Base-by-base conservation (phyloP, 2,888 invertebrate species). In the Acronicta aceris region DNA sequence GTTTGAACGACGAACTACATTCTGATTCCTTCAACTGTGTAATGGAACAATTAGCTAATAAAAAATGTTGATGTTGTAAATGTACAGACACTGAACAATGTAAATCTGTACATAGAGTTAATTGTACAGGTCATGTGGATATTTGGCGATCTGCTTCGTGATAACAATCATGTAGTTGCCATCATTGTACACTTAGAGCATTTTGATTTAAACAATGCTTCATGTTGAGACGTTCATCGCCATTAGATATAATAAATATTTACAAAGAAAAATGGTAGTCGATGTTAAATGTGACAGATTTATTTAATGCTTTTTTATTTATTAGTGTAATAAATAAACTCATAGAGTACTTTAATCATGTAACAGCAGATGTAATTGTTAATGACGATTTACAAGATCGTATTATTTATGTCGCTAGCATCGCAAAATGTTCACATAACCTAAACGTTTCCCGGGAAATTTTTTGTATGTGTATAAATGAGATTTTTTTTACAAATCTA, bases 401-500 rank as follows among this genome's bases (percentile, higher is more conserved):
- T 85, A 76, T 78, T 81, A 79, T 79, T 84, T 85, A 81, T 84
- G 82, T 87, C 94, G 94, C 92, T 94, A 93, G 92, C 92, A 94
- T 95, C 95, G 95, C 95, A 94, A 94, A 94, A 95, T 95, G 95
- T 95, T 95, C 95, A 95, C 94, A 94, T 94, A 86, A 93, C 94
- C 94, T 94, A 89, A 77, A 45, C 63, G 40, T 75, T 75, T 76
- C 71, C 73, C 78, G 81, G 83, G 88, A 87, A 85, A 84, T 84
- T 82, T 84, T 84, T 87, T 84, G 83, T 89, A 82, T 81, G 74
- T 87, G 83, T 89, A 83, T 84, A 81, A 85, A 86, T 88, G 82
- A 84, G 83, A 79, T 78, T 81, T 81, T 21, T 91, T 91, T 88
- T 86, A 88, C 77, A 81, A 88, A 82, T 87, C 85, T 86, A 87